Evolutionary conservation across 1,140 invertebrate genomes (phyloP), one percentile per base, ranked within the genome.

Genomic region (Drosophila lowei): DNA sequence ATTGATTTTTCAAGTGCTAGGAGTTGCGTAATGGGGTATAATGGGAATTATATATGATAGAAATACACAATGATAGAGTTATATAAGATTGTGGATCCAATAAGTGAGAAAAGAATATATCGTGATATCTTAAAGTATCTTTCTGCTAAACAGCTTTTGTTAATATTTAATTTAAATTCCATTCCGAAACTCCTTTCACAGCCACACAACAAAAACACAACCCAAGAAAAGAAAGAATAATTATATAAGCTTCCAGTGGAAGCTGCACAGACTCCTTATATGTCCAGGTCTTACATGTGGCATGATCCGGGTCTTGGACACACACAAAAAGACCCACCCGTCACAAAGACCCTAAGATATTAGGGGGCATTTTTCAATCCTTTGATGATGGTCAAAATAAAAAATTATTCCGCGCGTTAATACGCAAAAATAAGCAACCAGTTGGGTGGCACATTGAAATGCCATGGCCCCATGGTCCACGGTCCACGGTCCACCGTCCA

Each of bases 401-500:
- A 79, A 88, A 88, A 88, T 88, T 81, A 88, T 88, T 88, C 79
- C 79, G 83, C 83, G 83, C 83, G 83, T 88, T 88, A 88, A 88
- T 88, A 88, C 83, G 83, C 75, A 83, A 88, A 88, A 78, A 77
- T 81, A 86, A 88, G 77, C 66, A 61, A 52, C 83, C 73, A 60
- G 74, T 88, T 88, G 83, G 83, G 83, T 88, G 83, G 83, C 75
- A 81, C 44, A 13, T 38, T 11, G 23, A 52, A 60, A 65, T 66
- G 64, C 53, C 72, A 62, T 47, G 70, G 67, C 53, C 47, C 15
- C 34, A 38, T 38, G 34, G 30, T 34, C 8, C 23, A 5, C 4
- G 23, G 23, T 23, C 23, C 28, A 8, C 28, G 28, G 6, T 30
- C 7, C 6, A 7, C 28, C 0, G 28, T 28, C 6, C 30, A 9